A percentile compares a stretch with the other conserved stretches of the same genome.
Evolutionary conservation across 2,797 vertebrate species (phyloP).

Genomic region (Thripadectes ignobilis): DNA sequence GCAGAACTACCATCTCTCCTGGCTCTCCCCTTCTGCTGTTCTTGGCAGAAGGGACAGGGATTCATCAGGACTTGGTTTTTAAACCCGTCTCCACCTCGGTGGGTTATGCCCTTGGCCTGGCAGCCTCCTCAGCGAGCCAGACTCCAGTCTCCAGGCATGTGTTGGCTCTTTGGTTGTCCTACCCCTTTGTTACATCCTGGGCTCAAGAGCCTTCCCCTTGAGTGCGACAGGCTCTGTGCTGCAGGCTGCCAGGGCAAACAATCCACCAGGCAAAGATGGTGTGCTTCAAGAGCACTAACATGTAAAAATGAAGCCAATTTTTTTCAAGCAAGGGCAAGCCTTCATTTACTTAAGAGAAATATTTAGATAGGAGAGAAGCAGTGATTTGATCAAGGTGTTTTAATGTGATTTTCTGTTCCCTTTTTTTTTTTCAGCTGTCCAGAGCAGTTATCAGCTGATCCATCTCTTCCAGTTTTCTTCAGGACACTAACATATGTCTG

Average conservation of each 20-base stretch:
- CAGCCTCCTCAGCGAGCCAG: background rate
- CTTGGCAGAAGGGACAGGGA: conserved; percentile 1
- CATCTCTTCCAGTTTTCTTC: conserved; percentile 54
- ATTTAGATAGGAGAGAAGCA: background rate
- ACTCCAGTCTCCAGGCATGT: fast-evolving
- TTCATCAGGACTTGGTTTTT: background rate
- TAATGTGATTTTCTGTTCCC: background rate
- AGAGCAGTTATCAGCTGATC: conserved; percentile 35
- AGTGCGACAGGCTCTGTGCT: background rate
- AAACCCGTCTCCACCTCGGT: background rate
- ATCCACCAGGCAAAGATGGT: background rate
- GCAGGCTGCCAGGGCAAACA: background rate
- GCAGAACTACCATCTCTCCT: background rate
- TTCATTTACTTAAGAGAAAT: conserved; percentile 26
- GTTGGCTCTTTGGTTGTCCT: background rate
- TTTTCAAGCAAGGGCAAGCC: background rate
- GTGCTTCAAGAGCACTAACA: background rate
- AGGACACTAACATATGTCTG: conserved; percentile 40
- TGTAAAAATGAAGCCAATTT: background rate
- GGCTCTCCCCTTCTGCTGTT: conserved; percentile 2
- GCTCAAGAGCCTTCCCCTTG: background rate
- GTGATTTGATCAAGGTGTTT: conserved; percentile 44
- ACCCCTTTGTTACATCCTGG: background rate
- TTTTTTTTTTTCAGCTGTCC: background rate
- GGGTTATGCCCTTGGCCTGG: background rate